Conservation (phyloP, 2,888 invertebrate species). For the Hypselothyrea guttata region DNA sequence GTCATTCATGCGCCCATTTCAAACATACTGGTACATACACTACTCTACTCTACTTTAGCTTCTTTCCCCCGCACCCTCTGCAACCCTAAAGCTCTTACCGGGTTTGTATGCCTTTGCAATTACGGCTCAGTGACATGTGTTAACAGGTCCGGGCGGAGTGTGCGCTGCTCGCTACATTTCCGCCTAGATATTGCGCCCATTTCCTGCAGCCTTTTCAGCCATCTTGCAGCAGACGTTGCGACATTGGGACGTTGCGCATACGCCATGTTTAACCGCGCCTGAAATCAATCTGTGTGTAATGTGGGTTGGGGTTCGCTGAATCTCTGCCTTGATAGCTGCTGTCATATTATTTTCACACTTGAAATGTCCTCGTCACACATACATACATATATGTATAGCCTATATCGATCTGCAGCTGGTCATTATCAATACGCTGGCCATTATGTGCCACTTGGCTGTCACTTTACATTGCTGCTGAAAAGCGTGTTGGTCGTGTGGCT, state of each 20-base stretch:
- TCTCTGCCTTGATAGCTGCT: slow-evolving; percentile 62
- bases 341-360: slow-evolving; percentile 76
- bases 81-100: slow-evolving; percentile 12
- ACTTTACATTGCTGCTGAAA: slow-evolving; percentile 52
- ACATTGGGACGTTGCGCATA: slow-evolving; percentile 28
- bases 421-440: slow-evolving; percentile 60
- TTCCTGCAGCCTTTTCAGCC: slow-evolving; percentile 57
- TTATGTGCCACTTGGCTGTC: slow-evolving; percentile 61
- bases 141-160: slow-evolving; percentile 37
- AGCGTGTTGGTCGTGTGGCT: slow-evolving; percentile 29
- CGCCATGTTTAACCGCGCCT: slow-evolving; percentile 43
- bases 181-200: slow-evolving; percentile 65
- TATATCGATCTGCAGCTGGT: slow-evolving; percentile 53
- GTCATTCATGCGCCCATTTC: slow-evolving; percentile 55
- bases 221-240: slow-evolving; percentile 16
- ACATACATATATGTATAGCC: slow-evolving; percentile 8
- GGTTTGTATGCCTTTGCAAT: slow-evolving; percentile 53
- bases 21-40: slow-evolving; percentile 10
- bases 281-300: slow-evolving; percentile 57
- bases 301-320: not conserved
- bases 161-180: slow-evolving; percentile 48
- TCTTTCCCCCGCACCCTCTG: slow-evolving; percentile 1
- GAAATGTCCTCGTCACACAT: slow-evolving; percentile 34
- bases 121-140: slow-evolving; percentile 66
- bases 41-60: not conserved